These are phyloP conservation scores for Mythimna lalbum DNA, from an alignment of 2,888 invertebrate genomes.

Conservation along the genomic window DNA sequence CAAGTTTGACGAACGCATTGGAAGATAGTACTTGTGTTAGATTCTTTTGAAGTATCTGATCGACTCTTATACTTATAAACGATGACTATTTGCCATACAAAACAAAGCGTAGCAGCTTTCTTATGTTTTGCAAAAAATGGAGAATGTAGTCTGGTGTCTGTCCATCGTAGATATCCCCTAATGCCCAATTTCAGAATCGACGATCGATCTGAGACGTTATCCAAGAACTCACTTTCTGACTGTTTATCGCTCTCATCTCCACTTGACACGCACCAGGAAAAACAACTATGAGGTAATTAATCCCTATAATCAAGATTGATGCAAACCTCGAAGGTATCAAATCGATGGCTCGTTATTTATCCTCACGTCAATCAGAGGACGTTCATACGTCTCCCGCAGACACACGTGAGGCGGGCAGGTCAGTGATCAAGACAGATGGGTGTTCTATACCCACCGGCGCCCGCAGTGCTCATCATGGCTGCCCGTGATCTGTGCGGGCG, in stretches of 20 bases:
- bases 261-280: not conserved
- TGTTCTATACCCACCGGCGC: not conserved
- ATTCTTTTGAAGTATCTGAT: not conserved
- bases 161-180: not conserved
- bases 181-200: not conserved
- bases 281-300: not conserved
- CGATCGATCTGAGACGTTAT: not conserved
- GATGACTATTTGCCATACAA: not conserved
- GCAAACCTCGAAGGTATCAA: slow-evolving; percentile 8
- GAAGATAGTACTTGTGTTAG: not conserved
- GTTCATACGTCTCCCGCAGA: not conserved
- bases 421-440: slow-evolving; percentile 50
- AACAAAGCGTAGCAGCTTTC: not conserved
- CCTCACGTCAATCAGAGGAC: slow-evolving; percentile 20
- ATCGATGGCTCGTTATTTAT: slow-evolving; percentile 26
- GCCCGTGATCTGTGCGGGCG: slow-evolving; percentile 37
- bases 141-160: not conserved
- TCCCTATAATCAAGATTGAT: slow-evolving; percentile 35
- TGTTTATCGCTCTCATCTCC: not conserved
- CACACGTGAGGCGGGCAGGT: slow-evolving; percentile 16
- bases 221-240: not conserved
- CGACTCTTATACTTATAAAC: too few relatives aligned
- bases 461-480: slow-evolving; percentile 5
- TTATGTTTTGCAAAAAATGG: not conserved
- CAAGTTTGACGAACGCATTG: slow-evolving; percentile 8